Evolutionary conservation across 2,797 vertebrate species (phyloP).

Genomic region (Thaleichthys pacificus): DNA sequence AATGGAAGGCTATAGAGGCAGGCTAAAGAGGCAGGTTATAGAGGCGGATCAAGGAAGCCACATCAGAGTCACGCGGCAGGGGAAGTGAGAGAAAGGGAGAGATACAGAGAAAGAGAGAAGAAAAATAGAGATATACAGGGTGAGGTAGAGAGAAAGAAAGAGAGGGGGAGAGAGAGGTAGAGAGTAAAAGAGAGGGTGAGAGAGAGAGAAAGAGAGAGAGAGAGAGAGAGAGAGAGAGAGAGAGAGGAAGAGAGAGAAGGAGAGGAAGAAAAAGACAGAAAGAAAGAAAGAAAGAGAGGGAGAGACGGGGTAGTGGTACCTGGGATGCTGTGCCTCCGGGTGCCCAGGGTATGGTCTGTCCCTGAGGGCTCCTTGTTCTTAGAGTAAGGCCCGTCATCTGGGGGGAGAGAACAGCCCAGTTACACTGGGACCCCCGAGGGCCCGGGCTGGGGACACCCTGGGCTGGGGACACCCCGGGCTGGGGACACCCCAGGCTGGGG

Average conservation of each 20-base stretch:
- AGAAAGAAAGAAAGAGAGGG: background rate
- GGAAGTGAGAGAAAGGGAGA: background rate
- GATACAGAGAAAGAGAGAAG: background rate
- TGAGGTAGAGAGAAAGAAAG: background rate
- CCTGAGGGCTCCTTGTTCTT: slow-evolving; percentile 87
- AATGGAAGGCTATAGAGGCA: no score
- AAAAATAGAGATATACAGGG: background rate
- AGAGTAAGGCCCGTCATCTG: slow-evolving; percentile 93
- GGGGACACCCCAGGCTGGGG: no score
- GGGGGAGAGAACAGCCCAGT: slow-evolving; percentile 11
- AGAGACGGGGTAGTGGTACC: slow-evolving; percentile 67
- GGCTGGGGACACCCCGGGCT: no score
- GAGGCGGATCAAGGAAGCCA: no score
- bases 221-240: background rate
- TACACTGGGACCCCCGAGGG: background rate
- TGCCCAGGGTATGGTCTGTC: slow-evolving; percentile 79
- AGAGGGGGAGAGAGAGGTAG: background rate
- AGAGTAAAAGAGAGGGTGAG: background rate
- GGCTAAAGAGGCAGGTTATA: no score
- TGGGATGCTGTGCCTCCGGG: slow-evolving; percentile 94
- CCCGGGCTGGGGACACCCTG: no score
- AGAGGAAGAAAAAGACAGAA: no score
- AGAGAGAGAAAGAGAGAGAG: background rate
- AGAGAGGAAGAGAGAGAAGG: background rate
- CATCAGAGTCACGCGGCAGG: background rate